phyloP scores from a whole-genome alignment of 2,797 vertebrate species.

The Sebastes trivittatus region DNA sequence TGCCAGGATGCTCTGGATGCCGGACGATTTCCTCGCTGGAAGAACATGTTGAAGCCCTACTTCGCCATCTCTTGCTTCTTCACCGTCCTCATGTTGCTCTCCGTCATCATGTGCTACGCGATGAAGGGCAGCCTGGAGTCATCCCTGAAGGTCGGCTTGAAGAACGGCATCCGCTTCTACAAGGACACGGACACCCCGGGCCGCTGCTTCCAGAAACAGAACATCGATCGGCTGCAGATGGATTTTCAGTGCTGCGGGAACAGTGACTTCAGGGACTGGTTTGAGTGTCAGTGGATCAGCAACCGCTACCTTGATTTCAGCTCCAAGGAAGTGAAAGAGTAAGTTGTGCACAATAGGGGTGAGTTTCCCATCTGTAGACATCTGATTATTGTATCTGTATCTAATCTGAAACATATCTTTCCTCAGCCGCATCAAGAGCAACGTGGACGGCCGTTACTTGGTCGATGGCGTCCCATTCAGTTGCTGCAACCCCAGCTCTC shows the following conservation, averaged over 20 bases:
- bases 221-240: constrained; percentile 89
- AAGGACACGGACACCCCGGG: constrained; percentile 91
- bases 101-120: constrained; percentile 83
- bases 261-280: constrained; percentile 89
- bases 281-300: constrained; percentile 93
- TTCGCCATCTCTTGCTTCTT: constrained; percentile 81
- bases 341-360: constrained; percentile 26
- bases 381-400: not conserved
- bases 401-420: not conserved
- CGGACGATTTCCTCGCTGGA: constrained; percentile 83
- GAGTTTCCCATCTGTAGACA: not conserved
- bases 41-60: constrained; percentile 83
- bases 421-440: constrained; percentile 85
- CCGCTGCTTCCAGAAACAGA: constrained; percentile 89
- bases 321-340: constrained; percentile 90
- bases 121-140: constrained; percentile 85
- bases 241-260: constrained; percentile 89
- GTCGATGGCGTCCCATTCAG: constrained; percentile 87
- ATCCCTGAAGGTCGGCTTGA: constrained; percentile 83
- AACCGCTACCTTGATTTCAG: constrained; percentile 90
- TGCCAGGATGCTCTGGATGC: constrained; percentile 85
- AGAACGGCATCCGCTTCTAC: constrained; percentile 88
- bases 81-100: constrained; percentile 82
- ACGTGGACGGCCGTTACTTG: constrained; percentile 86
- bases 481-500: constrained; percentile 87